Conservation (phyloP, 30 jellyfish, hydroid and myxozoan genomes). For the Nemopilema nomurai region DNA sequence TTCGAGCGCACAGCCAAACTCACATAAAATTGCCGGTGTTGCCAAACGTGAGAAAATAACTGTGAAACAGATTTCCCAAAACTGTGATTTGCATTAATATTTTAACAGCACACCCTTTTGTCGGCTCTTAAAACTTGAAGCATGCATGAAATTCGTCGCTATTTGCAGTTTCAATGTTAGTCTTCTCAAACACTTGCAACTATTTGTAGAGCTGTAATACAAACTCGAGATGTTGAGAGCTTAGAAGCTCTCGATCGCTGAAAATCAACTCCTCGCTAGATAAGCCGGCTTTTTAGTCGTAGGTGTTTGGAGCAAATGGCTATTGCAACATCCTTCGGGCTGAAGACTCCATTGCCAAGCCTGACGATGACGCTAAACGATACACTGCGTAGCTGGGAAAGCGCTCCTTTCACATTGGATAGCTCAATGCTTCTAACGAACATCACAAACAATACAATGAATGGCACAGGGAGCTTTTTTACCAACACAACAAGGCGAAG, state of each 20-base stretch:
- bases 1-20: not conserved
- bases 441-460: conserved; percentile 5
- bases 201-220: not conserved
- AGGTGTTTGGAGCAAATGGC: too few relatives aligned
- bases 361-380: not conserved
- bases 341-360: not conserved
- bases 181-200: not conserved
- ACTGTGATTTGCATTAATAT: not conserved
- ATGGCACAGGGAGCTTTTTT: too few relatives aligned
- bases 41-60: not conserved
- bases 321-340: not conserved
- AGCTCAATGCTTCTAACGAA: not conserved
- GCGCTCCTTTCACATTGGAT: not conserved
- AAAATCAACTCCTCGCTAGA: too few relatives aligned
- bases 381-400: not conserved
- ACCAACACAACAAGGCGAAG: not conserved
- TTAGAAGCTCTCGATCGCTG: too few relatives aligned
- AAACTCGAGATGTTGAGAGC: not conserved
- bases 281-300: too few relatives aligned
- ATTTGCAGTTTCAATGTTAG: not conserved
- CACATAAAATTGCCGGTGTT: not conserved
- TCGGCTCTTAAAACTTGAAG: not conserved
- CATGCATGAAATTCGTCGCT: not conserved
- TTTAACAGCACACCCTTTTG: not conserved
- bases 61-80: not conserved